Conservation (phyloP, 2,888 invertebrate species). For the Agriotes lineatus region DNA sequence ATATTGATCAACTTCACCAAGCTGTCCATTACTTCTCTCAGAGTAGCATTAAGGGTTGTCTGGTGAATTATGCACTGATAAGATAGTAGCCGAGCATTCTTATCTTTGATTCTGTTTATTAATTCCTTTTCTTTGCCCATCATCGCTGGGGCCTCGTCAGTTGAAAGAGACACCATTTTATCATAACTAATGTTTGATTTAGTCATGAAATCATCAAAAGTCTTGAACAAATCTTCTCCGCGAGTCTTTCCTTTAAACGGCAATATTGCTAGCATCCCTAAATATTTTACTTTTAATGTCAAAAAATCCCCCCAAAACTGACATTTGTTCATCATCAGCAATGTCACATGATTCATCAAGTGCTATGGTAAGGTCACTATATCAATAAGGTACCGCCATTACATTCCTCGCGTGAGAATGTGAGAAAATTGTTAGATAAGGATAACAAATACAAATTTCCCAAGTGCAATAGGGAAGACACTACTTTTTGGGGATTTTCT, state of each 20-base stretch:
- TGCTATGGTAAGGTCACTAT: too few relatives aligned
- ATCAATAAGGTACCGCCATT: too few relatives aligned
- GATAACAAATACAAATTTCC: too few relatives aligned
- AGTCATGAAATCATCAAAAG: slow-evolving; percentile 43
- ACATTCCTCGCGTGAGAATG: too few relatives aligned
- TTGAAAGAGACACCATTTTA: slow-evolving; percentile 36
- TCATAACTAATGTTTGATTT: slow-evolving; percentile 23
- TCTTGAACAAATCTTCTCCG: slow-evolving; percentile 47
- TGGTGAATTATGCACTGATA: slow-evolving; percentile 49
- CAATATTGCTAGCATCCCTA: too few relatives aligned
- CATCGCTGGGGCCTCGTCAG: slow-evolving; percentile 47
- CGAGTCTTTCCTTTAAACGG: slow-evolving; percentile 11
- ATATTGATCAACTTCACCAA: slow-evolving; percentile 50
- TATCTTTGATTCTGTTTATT: slow-evolving; percentile 43
- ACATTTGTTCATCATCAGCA: slow-evolving; percentile 54
- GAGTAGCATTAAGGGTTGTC: slow-evolving; percentile 49
- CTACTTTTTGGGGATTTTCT: too few relatives aligned
- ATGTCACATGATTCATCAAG: slow-evolving; percentile 34
- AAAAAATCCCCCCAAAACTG: slow-evolving; percentile 50
- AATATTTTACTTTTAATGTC: slow-evolving; percentile 48
- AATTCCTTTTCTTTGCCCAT: slow-evolving; percentile 48
- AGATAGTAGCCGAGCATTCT: slow-evolving; percentile 43
- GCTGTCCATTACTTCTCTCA: too few relatives aligned
- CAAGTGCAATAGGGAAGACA: too few relatives aligned
- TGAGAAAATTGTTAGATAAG: too few relatives aligned